Evolutionary conservation across 2,797 vertebrate genomes (phyloP).

Genomic region (Chaenodraco wilsoni): DNA sequence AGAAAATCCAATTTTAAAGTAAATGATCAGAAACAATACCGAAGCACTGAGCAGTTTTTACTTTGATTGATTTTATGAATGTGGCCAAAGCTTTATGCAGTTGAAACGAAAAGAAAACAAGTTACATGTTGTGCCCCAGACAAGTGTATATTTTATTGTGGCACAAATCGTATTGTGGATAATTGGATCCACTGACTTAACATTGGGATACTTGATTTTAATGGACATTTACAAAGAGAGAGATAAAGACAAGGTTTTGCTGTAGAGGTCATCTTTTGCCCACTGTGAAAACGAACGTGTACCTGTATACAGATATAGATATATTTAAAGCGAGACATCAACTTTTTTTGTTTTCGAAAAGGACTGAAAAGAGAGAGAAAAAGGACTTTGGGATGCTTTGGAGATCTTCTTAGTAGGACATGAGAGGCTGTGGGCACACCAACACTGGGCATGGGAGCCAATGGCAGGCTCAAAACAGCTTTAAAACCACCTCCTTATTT

Average conservation of each 20-base stretch:
- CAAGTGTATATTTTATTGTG: slow-evolving; percentile 87
- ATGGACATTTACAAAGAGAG: slow-evolving; percentile 87
- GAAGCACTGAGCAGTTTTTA: slow-evolving; percentile 91
- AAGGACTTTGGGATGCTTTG: slow-evolving; percentile 88
- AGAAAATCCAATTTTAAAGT: slow-evolving; percentile 71
- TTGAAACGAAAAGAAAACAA: slow-evolving; percentile 82
- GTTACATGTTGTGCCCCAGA: slow-evolving; percentile 80
- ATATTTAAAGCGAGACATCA: slow-evolving; percentile 93
- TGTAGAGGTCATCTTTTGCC: slow-evolving; percentile 91
- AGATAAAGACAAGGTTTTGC: slow-evolving; percentile 85
- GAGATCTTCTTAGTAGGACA: slow-evolving; percentile 89
- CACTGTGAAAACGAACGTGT: slow-evolving; percentile 95
- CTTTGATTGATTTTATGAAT: slow-evolving; percentile 90
- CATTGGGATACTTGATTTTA: slow-evolving; percentile 89
- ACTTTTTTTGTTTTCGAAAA: slow-evolving; percentile 82
- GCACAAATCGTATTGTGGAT: slow-evolving; percentile 78
- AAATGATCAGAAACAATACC: slow-evolving; percentile 73
- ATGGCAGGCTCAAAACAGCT: slow-evolving; percentile 82
- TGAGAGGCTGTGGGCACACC: slow-evolving; percentile 84
- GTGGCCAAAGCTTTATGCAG: slow-evolving; percentile 95
- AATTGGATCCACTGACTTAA: slow-evolving; percentile 81
- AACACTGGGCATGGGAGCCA: slow-evolving; percentile 84
- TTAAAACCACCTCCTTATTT: slow-evolving; percentile 85
- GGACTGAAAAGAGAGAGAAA: slow-evolving; percentile 78
- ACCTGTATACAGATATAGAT: slow-evolving; percentile 91